phyloP scores from a whole-genome alignment of 2,888 invertebrate species.

The Habroteleia sp. region DNA sequence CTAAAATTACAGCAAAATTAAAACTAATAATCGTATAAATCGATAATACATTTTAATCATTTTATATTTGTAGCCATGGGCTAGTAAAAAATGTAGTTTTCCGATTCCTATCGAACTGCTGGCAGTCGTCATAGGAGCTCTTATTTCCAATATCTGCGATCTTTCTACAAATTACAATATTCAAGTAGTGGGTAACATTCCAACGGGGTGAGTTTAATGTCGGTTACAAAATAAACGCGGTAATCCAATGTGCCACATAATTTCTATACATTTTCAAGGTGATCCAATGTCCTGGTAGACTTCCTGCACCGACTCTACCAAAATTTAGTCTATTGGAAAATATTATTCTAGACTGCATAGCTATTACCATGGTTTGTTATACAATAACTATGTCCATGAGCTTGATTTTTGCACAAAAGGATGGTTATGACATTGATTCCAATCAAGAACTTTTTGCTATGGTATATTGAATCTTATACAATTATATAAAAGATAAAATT shows the following conservation, averaged over 20 bases:
- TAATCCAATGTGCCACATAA: conserved; percentile 65
- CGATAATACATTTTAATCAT: conserved; percentile 12
- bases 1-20: too few species aligned
- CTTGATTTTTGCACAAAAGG: conserved; percentile 87
- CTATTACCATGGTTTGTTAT: conserved; percentile 87
- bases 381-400: conserved; percentile 89
- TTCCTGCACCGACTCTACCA: conserved; percentile 84
- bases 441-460: conserved; percentile 88
- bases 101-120: conserved; percentile 90
- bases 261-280: conserved; percentile 70
- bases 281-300: conserved; percentile 77
- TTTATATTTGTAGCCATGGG: conserved; percentile 81
- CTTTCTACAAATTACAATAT: conserved; percentile 83
- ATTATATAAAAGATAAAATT: too few species aligned
- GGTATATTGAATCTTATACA: conserved; percentile 66
- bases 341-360: conserved; percentile 84
- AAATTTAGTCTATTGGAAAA: conserved; percentile 83
- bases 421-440: conserved; percentile 86
- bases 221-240: conserved; percentile 20
- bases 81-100: conserved; percentile 84
- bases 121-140: conserved; percentile 86
- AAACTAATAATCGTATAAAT: too few species aligned
- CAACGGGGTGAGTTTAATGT: conserved; percentile 83
- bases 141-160: conserved; percentile 84
- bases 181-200: conserved; percentile 85